Evolutionary conservation across 2,797 vertebrate genomes (phyloP).

Genomic region (Platyrinchus mystaceus): DNA sequence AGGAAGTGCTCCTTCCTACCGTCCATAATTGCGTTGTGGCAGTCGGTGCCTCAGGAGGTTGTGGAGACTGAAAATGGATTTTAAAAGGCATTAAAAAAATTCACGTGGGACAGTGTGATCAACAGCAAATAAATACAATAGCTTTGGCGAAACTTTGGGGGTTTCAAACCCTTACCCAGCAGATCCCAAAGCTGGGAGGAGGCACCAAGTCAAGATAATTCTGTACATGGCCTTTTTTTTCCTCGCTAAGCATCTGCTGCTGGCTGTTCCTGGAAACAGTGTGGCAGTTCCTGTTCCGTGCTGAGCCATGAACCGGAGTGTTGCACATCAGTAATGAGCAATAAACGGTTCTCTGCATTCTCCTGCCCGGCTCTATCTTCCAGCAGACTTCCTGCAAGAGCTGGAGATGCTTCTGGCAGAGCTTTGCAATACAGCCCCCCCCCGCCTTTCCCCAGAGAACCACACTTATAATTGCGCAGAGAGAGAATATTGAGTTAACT

Average conservation of each 20-base stretch:
- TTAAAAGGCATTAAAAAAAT: constrained; percentile 33
- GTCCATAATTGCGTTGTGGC: constrained; percentile 14
- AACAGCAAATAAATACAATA: not conserved
- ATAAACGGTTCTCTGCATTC: not conserved
- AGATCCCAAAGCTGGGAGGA: not conserved
- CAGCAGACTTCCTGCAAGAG: not conserved
- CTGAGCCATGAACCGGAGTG: not conserved
- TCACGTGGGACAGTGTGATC: not conserved
- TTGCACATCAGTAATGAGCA: not conserved
- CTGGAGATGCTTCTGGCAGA: not conserved
- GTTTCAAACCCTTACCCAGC: not conserved
- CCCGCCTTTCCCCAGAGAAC: not conserved
- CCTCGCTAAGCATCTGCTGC: not conserved
- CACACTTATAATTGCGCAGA: not conserved
- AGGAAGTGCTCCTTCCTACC: constrained; percentile 9
- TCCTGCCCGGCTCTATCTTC: not conserved
- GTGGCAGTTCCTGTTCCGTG: not conserved
- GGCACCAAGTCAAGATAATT: not conserved
- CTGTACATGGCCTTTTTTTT: not conserved
- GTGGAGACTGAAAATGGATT: constrained; percentile 27
- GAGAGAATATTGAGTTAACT: not conserved
- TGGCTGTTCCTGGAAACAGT: not conserved
- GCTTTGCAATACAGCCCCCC: not conserved
- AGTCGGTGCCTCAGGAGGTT: not conserved
- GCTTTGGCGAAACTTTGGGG: not conserved